phyloP scores from a whole-genome alignment of 2,113 vertebrate species.

The Myrmecobius fasciatus region DNA sequence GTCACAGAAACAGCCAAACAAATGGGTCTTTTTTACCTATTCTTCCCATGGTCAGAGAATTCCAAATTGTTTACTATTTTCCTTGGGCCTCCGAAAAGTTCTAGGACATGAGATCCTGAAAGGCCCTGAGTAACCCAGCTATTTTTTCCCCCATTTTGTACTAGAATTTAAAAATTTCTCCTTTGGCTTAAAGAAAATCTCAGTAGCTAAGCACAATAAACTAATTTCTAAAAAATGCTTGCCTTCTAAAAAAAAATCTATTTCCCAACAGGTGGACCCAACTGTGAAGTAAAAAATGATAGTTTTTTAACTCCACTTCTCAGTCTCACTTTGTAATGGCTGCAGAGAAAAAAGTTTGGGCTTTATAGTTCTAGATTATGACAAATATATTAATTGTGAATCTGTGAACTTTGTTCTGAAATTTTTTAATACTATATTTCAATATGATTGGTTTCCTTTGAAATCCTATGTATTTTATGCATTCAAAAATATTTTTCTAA shows the following conservation, averaged over 20 bases:
- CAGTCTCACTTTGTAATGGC: slow-evolving; percentile 35
- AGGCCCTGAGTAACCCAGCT: not conserved
- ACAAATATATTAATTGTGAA: not conserved
- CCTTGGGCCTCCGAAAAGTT: not conserved
- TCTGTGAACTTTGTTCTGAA: not conserved
- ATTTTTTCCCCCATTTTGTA: not conserved
- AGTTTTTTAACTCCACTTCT: slow-evolving; percentile 41
- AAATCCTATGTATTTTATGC: not conserved
- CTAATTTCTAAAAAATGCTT: slow-evolving; percentile 39
- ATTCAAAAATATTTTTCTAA: not conserved
- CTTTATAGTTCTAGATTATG: not conserved
- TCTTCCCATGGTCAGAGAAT: not conserved
- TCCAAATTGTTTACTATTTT: not conserved
- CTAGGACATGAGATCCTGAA: not conserved
- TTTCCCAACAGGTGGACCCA: slow-evolving; percentile 26
- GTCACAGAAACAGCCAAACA: not conserved
- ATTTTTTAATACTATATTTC: not conserved
- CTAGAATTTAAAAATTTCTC: slow-evolving; percentile 1
- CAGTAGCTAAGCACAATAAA: slow-evolving; percentile 15
- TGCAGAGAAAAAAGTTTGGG: slow-evolving; percentile 24
- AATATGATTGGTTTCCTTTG: not conserved
- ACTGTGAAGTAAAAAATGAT: not conserved
- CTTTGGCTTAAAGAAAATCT: slow-evolving; percentile 28
- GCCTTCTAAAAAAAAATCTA: slow-evolving; percentile 16
- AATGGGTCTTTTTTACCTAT: too few relatives aligned